Percentiles rank a stretch among this genome's conserved stretches.
Conservation (phyloP, 2,888 invertebrate genomes). For the Pristionchus maxplancki region DNA sequence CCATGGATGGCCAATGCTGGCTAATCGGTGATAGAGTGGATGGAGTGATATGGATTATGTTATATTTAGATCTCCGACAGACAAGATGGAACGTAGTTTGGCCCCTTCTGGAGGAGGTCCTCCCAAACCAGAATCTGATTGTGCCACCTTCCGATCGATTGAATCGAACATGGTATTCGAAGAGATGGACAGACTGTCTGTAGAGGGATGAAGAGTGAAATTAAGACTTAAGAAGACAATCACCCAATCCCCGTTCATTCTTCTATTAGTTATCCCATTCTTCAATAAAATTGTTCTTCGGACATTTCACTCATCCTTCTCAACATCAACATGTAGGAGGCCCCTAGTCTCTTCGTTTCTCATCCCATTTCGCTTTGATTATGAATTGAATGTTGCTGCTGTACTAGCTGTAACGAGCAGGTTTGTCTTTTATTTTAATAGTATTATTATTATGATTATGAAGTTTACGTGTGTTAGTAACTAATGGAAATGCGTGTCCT, state of each 20-base stretch:
- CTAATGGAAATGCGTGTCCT: no score
- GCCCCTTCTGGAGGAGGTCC: slow-evolving; percentile 12
- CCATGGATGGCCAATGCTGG: slow-evolving; percentile 41
- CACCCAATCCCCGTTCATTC: neutral
- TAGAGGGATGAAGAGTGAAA: slow-evolving; percentile 41
- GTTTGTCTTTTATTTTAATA: no score
- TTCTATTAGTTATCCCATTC: slow-evolving; percentile 18
- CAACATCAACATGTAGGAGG: no score
- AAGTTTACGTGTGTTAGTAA: no score
- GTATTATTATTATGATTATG: no score
- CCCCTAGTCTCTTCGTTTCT: no score
- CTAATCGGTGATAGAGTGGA: neutral
- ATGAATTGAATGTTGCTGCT: no score
- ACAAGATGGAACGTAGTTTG: slow-evolving; percentile 43
- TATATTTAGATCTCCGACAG: neutral
- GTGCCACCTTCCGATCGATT: slow-evolving; percentile 49
- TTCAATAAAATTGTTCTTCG: slow-evolving; percentile 45
- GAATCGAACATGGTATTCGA: slow-evolving; percentile 37
- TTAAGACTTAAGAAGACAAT: slow-evolving; percentile 36
- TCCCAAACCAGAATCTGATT: slow-evolving; percentile 22
- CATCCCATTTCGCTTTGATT: no score
- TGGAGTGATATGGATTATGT: neutral
- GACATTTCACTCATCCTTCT: neutral
- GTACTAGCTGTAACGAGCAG: no score
- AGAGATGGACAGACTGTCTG: slow-evolving; percentile 38